phyloP scores from a whole-genome alignment of 2,888 invertebrate genomes.

The Rutpela maculata region DNA sequence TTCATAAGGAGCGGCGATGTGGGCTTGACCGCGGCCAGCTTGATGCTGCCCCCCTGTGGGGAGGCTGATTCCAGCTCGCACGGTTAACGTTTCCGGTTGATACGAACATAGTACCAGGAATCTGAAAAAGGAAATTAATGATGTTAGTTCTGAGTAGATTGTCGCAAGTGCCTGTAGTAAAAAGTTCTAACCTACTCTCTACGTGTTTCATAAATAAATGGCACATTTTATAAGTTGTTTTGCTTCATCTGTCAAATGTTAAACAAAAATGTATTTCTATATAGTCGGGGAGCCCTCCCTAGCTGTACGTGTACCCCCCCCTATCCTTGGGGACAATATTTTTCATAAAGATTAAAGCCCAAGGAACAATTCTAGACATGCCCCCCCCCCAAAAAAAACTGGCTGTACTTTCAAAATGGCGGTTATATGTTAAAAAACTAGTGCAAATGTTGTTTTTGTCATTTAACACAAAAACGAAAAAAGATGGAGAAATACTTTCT shows the following conservation, averaged over 20 bases:
- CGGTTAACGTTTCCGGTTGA: slow-evolving; percentile 88
- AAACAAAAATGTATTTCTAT: not conserved
- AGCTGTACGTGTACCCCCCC: too few relatives aligned
- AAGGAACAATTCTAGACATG: too few relatives aligned
- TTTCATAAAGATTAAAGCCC: too few relatives aligned
- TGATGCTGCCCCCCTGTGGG: slow-evolving; percentile 75
- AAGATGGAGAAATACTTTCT: too few relatives aligned
- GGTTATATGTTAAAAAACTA: too few relatives aligned
- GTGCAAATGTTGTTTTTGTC: too few relatives aligned
- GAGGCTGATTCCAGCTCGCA: slow-evolving; percentile 85
- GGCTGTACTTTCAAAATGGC: too few relatives aligned
- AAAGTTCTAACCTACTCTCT: not conserved
- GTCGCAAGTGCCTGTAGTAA: not conserved
- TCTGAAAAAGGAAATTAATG: slow-evolving; percentile 68
- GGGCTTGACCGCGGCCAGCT: slow-evolving; percentile 73
- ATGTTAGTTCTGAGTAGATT: not conserved
- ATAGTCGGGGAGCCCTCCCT: too few relatives aligned
- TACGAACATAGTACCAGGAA: slow-evolving; percentile 89
- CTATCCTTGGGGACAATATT: too few relatives aligned
- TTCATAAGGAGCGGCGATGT: slow-evolving; percentile 69
- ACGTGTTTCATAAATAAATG: not conserved
- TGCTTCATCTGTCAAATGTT: not conserved
- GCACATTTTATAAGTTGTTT: not conserved
- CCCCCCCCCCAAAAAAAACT: too few relatives aligned
- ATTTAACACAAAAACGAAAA: too few relatives aligned